Evolutionary conservation across 2,113 vertebrate genomes (phyloP), one percentile per base, ranked within the genome.

Genomic region (Perccottus glenii): DNA sequence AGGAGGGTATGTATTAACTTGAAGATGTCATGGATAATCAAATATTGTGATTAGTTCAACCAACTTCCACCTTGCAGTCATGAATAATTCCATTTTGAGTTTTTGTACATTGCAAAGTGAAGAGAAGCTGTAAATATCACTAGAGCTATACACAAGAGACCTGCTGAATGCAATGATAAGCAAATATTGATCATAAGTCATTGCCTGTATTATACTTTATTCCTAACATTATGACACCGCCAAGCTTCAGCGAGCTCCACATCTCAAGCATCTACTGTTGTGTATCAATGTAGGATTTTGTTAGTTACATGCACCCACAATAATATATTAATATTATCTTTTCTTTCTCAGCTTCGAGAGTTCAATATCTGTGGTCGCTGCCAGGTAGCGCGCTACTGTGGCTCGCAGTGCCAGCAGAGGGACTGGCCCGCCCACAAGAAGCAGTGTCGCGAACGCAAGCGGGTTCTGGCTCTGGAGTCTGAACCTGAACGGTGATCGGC

Each of bases 381-480:
- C 91, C 97, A 99, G 90, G 96, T 96, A 48, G 98, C 97, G 0
- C 94, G 98, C 56, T 99, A 99, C 93, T 99, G 98, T 0, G 98
- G 98, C 80, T 96, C 97, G 6, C 97, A 98, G 78, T 99, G 98
- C 90, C 98, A 99, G 93, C 98, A 99, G 89, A 94, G 96, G 75
- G 98, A 99, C 93, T 99, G 98, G 98, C 97, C 98, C 0, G 96
- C 96, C 70, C 98, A 99, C 90, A 99, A 99, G 95, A 99, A 98
- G 73, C 97, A 98, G 89, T 99, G 98, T 80, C 96, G 96, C 1
- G 97, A 99, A 91, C 96, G 96, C 88, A 96, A 95, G 77, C 91
- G 96, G 44, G 94, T 92, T 56, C 91, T 94, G 89, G 95, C 94
- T 74, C 92, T 95, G 14, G 98, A 98, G 89, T 95, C 95, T 0